Evolutionary conservation across 2,113 vertebrate species (phyloP).

Genomic region (Trichechus manatus): DNA sequence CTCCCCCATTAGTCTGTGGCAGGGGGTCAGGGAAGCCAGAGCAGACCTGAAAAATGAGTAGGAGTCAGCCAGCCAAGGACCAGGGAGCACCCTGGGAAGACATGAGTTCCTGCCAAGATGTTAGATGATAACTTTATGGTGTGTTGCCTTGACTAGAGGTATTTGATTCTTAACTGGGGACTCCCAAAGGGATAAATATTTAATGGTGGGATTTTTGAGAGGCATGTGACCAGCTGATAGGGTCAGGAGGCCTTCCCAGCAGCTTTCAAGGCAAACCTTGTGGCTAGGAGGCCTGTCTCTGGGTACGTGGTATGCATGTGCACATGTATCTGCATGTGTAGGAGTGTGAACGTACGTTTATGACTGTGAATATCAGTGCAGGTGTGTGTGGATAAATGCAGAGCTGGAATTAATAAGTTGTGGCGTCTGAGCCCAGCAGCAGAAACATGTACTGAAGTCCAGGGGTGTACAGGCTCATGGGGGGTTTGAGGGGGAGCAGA

Average conservation of each 20-base stretch:
- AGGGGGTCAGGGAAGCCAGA: background rate
- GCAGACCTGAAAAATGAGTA: conserved; percentile 34
- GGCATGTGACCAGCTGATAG: conserved; percentile 17
- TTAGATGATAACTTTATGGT: conserved; percentile 70
- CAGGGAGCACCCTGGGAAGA: conserved; percentile 20
- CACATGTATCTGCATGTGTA: background rate
- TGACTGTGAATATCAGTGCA: background rate
- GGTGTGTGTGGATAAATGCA: conserved; percentile 26
- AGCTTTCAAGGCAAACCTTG: background rate
- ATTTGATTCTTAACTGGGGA: conserved; percentile 73
- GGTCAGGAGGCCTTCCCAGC: background rate
- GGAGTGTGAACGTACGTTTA: background rate
- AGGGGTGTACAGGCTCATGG: background rate
- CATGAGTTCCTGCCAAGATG: conserved; percentile 62
- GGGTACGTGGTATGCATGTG: background rate
- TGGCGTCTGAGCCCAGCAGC: background rate
- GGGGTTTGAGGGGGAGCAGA: background rate
- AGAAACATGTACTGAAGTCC: conserved; percentile 65
- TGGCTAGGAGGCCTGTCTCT: conserved; percentile 15
- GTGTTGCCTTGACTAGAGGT: conserved; percentile 65
- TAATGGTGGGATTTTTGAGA: conserved; percentile 70
- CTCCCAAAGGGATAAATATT: conserved; percentile 74
- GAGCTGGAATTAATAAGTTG: conserved; percentile 53
- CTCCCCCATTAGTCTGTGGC: background rate
- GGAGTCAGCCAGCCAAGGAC: conserved; percentile 29